phyloP scores from a whole-genome alignment of 35 echinoderm and acorn worm genomes.

The Amphiura filiformis region DNA sequence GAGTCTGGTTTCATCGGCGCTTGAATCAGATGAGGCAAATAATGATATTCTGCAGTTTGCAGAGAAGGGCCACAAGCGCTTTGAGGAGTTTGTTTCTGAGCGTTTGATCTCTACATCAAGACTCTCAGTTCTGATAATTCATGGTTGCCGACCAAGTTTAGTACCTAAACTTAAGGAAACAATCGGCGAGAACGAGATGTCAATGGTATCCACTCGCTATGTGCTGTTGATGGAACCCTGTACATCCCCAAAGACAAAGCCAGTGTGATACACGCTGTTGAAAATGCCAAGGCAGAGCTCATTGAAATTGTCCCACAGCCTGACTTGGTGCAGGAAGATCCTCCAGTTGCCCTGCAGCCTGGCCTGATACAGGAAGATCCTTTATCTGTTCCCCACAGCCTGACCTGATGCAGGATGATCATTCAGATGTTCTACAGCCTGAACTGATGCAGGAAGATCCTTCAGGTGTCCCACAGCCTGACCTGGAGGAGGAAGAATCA shows the following conservation, averaged over 20 bases:
- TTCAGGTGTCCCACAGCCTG: too few species aligned
- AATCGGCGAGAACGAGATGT: conserved; percentile 33
- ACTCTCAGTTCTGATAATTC: neutral
- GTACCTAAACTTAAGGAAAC: conserved; percentile 38
- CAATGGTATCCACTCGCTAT: conserved; percentile 31
- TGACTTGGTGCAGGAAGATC: neutral
- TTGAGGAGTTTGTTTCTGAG: neutral
- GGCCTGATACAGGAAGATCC: too few species aligned
- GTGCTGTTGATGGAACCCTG: conserved; percentile 35
- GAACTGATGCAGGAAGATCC: too few species aligned
- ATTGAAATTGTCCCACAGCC: neutral
- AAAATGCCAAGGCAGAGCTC: neutral
- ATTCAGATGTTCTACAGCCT: too few species aligned
- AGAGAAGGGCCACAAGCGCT: conserved; percentile 7
- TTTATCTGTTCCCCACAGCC: too few species aligned
- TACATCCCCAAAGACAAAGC: conserved; percentile 42
- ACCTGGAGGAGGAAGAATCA: neutral
- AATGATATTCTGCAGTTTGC: conserved; percentile 17
- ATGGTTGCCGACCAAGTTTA: conserved; percentile 16
- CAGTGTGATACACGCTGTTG: neutral
- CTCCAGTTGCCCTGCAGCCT: too few species aligned
- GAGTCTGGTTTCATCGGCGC: neutral
- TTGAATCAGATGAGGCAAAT: neutral
- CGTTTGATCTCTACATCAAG: neutral
- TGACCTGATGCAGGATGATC: neutral